phyloP scores from a whole-genome alignment of 2,888 invertebrate species.

The Cerastis leucographa region DNA sequence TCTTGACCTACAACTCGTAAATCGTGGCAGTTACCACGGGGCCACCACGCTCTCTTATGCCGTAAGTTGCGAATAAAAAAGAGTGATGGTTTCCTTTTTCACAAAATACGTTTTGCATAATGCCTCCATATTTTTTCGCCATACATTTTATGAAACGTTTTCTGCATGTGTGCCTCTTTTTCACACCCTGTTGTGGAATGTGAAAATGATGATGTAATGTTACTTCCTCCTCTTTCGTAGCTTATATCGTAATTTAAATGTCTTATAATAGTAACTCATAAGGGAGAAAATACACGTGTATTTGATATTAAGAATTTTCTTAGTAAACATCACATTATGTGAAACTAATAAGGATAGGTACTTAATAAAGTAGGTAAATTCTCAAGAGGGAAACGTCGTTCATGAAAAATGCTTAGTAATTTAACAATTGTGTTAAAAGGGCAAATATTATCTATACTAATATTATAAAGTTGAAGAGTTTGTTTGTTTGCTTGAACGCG shows the following conservation, averaged over 20 bases:
- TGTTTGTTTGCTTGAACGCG: too few relatives aligned
- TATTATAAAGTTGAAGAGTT: too few relatives aligned
- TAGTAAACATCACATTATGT: not conserved
- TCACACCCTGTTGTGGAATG: not conserved
- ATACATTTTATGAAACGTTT: slow-evolving; percentile 1
- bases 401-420: not conserved
- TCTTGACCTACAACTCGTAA: not conserved
- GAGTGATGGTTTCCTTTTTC: not conserved
- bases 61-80: not conserved
- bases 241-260: slow-evolving; percentile 21
- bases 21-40: not conserved
- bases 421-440: too few relatives aligned
- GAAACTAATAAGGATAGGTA: not conserved
- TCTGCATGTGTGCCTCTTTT: slow-evolving; percentile 29
- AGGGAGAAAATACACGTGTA: not conserved
- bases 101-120: not conserved
- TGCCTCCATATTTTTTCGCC: slow-evolving; percentile 1
- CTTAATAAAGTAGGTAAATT: not conserved
- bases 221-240: not conserved
- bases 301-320: not conserved
- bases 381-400: not conserved
- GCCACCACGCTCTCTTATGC: not conserved
- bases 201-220: slow-evolving; percentile 4
- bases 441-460: too few relatives aligned
- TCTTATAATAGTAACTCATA: not conserved